Percentiles rank a stretch among this genome's conserved stretches.
Conservation (phyloP, 1,140 invertebrate species). For the Panagrolaimus sp. region DNA sequence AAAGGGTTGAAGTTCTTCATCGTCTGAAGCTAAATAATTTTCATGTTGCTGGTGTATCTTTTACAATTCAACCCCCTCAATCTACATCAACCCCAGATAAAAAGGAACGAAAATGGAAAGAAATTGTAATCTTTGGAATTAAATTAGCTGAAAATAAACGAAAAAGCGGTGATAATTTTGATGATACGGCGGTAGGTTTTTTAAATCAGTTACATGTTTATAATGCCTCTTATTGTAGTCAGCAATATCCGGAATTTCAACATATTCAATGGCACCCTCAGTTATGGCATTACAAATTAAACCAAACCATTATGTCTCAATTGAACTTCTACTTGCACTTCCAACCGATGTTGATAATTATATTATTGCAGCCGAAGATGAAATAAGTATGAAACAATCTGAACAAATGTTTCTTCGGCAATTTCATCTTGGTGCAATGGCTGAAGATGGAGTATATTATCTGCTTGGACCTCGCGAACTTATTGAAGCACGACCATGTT, state of each 20-base stretch:
- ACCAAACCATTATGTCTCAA: background rate
- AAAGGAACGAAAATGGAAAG: slow-evolving; percentile 9
- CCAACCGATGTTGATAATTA: slow-evolving; percentile 20
- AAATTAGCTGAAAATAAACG: background rate
- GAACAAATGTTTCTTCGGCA: slow-evolving; percentile 15
- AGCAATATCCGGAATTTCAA: background rate
- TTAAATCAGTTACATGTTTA: no score
- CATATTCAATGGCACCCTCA: background rate
- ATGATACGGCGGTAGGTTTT: no score
- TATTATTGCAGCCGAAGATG: slow-evolving; percentile 19
- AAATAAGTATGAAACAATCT: slow-evolving; percentile 12
- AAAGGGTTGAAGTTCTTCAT: slow-evolving; percentile 27
- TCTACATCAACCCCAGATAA: background rate
- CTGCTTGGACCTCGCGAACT: slow-evolving; percentile 17
- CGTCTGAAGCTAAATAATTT: slow-evolving; percentile 20
- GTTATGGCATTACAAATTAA: background rate
- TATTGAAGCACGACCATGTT: slow-evolving; percentile 49
- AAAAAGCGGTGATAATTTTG: background rate
- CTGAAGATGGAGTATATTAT: slow-evolving; percentile 20
- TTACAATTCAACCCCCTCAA: background rate
- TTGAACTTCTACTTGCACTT: background rate
- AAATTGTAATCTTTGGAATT: slow-evolving; percentile 23
- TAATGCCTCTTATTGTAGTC: no score
- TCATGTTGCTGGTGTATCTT: slow-evolving; percentile 33
- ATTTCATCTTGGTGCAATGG: slow-evolving; percentile 18